These are phyloP conservation scores for Petrophora chlorosata DNA, from an alignment of 2,888 invertebrate genomes.

Conservation along the genomic window DNA sequence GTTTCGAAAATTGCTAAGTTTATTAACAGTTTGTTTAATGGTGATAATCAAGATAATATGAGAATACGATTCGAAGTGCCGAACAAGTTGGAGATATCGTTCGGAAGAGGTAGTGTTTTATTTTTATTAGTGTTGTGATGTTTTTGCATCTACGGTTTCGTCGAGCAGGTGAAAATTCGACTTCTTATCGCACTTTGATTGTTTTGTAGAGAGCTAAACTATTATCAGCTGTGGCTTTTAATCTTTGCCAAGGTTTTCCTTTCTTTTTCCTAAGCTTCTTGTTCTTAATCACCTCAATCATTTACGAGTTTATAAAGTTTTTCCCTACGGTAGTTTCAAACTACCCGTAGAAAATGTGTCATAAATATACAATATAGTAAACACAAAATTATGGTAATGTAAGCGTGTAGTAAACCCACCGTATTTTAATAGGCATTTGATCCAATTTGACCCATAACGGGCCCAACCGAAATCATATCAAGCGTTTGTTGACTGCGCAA, in stretches of 20 bases:
- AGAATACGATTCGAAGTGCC: slow-evolving; percentile 80
- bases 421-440: slow-evolving; percentile 15
- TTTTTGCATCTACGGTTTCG: slow-evolving; percentile 22
- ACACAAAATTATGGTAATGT: slow-evolving; percentile 8
- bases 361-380: neutral
- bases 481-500: slow-evolving; percentile 31
- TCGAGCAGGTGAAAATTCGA: slow-evolving; percentile 28
- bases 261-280: neutral
- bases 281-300: too few relatives aligned
- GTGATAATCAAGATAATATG: slow-evolving; percentile 65
- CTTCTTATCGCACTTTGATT: slow-evolving; percentile 7
- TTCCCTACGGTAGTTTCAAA: too few relatives aligned
- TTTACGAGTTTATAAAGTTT: too few relatives aligned
- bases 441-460: slow-evolving; percentile 9
- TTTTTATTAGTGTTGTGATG: slow-evolving; percentile 36
- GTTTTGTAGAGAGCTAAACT: neutral
- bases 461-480: slow-evolving; percentile 28
- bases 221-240: too few relatives aligned
- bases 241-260: too few relatives aligned
- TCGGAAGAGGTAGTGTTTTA: slow-evolving; percentile 69
- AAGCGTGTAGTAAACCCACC: neutral
- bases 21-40: slow-evolving; percentile 24
- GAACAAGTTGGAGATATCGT: slow-evolving; percentile 79
- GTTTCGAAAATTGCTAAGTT: slow-evolving; percentile 35
- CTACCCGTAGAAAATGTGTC: neutral